phyloP scores from a whole-genome alignment of 2,113 vertebrate species.

The Bufo gargarizans region DNA sequence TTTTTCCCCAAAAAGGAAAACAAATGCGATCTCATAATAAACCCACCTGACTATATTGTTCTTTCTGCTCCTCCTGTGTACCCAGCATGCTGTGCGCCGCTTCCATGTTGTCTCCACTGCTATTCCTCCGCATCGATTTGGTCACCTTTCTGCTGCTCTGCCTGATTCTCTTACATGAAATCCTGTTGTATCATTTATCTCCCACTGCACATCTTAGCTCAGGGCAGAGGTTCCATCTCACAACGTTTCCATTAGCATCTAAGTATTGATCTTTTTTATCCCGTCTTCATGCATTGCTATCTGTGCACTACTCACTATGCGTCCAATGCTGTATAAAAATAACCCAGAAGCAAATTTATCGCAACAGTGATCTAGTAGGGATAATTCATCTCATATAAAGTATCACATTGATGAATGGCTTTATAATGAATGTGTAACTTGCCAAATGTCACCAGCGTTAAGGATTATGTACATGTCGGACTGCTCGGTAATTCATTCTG shows the following conservation, averaged over 20 bases:
- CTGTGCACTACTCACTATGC: conserved; percentile 11
- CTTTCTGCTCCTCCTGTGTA: too few relatives aligned
- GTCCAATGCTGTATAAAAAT: conserved; percentile 24
- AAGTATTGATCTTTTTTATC: conserved; percentile 24
- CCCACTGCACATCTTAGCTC: conserved; percentile 34
- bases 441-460: conserved; percentile 36
- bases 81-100: neutral
- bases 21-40: too few relatives aligned
- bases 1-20: too few relatives aligned
- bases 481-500: conserved; percentile 25
- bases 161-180: conserved; percentile 18
- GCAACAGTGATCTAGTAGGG: conserved; percentile 28
- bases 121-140: conserved; percentile 1
- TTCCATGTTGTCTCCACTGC: neutral
- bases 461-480: conserved; percentile 31
- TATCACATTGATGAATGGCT: conserved; percentile 34
- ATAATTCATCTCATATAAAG: conserved; percentile 29
- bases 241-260: conserved; percentile 42
- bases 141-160: conserved; percentile 4
- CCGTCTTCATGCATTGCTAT: neutral
- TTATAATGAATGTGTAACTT: conserved; percentile 33
- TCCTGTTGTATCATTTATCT: conserved; percentile 47
- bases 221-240: conserved; percentile 31
- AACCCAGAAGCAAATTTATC: conserved; percentile 33
- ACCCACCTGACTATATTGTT: neutral